Base-by-base conservation (phyloP, 2,797 vertebrate genomes). In the Australoheros facetus region DNA sequence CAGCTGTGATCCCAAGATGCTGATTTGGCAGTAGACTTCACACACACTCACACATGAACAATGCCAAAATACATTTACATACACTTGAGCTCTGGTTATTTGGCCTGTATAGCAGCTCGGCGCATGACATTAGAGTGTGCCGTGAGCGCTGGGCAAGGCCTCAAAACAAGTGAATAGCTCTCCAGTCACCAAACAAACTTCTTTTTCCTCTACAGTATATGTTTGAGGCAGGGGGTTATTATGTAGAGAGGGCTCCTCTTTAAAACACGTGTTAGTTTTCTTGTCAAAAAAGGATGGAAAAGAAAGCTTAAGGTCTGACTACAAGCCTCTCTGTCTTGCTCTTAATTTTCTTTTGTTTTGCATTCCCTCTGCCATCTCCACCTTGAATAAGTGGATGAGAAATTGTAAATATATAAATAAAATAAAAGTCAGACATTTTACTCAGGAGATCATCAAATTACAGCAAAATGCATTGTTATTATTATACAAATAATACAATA, bases 1-100 rank as follows among this genome's bases (percentile, higher is more conserved):
- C 87, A 88, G 82, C 88, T 91, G 90, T 75, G 77, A 89, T 88
- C 81, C 89, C 80, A 83, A 28, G 82, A 74, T 85, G 82, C 58
- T 58, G 59, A 78, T 78, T 80, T 71, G 57, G 85, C 87, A 81
- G 83, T 83, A 82, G 71, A 77, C 74, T 76, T 84, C 71, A 81
- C 16, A 80, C 37, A 69, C 71, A 64, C 54, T 55, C 72, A 51
- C 56, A 75, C 14, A 55, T 48, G 54, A n/a, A 32, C 53, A 30
- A 21, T 0, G 70, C 69, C 77, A 87, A 83, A 76, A 81, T 39
- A 77, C 73, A 85, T 78, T 79, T 73, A 77, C 79, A 84, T 62
- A 78, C 80, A 73, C 82, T 83, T 23, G 73, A 76, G 77, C 66
- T 74, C 70, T 14, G 42, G 71, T 91, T 89, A 85, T 84, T 89